Evolutionary conservation across 2,888 invertebrate species (phyloP), one percentile per base, ranked within the genome.

Genomic region (Caenorhabditis macrosperma): DNA sequence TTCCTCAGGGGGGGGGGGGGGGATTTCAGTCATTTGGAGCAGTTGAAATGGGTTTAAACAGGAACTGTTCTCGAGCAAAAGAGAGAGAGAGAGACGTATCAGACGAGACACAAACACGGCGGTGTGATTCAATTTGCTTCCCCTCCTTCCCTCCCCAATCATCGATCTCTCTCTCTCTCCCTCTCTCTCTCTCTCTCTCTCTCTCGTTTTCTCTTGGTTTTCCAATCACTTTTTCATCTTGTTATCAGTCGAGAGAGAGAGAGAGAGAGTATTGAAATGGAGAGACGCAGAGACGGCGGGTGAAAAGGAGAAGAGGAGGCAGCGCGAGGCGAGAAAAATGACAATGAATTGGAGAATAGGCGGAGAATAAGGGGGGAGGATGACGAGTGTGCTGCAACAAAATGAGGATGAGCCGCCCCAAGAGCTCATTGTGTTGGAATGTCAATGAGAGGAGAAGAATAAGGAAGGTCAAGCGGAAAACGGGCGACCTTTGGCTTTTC

Each of bases 261-360:
- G n/a, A 54, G 28, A 48, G 48, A 30, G 48, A 69, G 35, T 20
- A 17, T n/a, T n/a, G n/a, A n/a, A 66, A 35, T 28, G 52, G 30
- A 38, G 22, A 22, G n/a, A 38, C 24, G 41, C n/a, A 1, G 24
- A 38, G 30, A 33, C 22, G 24, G 52, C 41, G 12, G n/a, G 17
- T 33, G 7, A 55, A 35, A 9, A 35, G 17, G 35, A 55, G 17
- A 35, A 22, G 4, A 28, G 57, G 20, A 44, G 22, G 15, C 24
- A 22, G 41, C 1, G 50, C 7, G 48, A 20, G 28, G 28, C 20
- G 17, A 30, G 22, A 24, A 61, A 30, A 54, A 52, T 54, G 35
- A 63, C 30, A 63, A 55, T 60, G 69, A 60, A 57, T 52, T 44
- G 54, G 46, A 30, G 52, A 52, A 54, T 30, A 61, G 12, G 12